Conservation (phyloP, 2,797 vertebrate genomes). For the Pangasius macronema region DNA sequence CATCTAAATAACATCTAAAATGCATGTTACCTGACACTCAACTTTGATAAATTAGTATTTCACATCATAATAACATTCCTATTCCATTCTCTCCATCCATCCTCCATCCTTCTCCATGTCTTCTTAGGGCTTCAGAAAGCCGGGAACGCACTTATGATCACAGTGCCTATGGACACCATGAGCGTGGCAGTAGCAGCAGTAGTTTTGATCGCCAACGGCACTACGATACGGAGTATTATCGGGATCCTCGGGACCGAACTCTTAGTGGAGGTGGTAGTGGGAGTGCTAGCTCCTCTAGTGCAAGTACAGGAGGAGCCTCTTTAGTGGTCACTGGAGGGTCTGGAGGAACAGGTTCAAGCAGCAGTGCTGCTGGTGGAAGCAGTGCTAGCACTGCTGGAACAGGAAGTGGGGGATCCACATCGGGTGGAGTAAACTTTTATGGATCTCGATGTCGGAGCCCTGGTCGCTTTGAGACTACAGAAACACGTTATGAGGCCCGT, state of each 20-base stretch:
- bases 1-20: slow-evolving; percentile 6
- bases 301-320: slow-evolving; percentile 66
- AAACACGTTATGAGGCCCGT: slow-evolving; percentile 94
- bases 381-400: slow-evolving; percentile 56
- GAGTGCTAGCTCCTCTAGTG: slow-evolving; percentile 69
- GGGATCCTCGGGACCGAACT: slow-evolving; percentile 91
- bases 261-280: slow-evolving; percentile 71
- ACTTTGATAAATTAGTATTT: slow-evolving; percentile 12
- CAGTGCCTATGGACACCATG: slow-evolving; percentile 98
- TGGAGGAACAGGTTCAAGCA: slow-evolving; percentile 63
- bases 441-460: slow-evolving; percentile 96
- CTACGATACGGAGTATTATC: slow-evolving; percentile 98
- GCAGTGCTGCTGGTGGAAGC: slow-evolving; percentile 64
- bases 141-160: slow-evolving; percentile 98
- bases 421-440: slow-evolving; percentile 85
- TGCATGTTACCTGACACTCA: slow-evolving; percentile 49
- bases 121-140: slow-evolving; percentile 89
- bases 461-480: slow-evolving; percentile 91
- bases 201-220: slow-evolving; percentile 95
- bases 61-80: slow-evolving; percentile 51
- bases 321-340: slow-evolving; percentile 69
- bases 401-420: slow-evolving; percentile 67
- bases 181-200: slow-evolving; percentile 82
- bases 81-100: slow-evolving; percentile 53
- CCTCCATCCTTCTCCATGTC: slow-evolving; percentile 59